Evolutionary conservation across 2,797 vertebrate species (phyloP), one percentile per base, ranked within the genome.

Genomic region (Labeo calbasu): DNA sequence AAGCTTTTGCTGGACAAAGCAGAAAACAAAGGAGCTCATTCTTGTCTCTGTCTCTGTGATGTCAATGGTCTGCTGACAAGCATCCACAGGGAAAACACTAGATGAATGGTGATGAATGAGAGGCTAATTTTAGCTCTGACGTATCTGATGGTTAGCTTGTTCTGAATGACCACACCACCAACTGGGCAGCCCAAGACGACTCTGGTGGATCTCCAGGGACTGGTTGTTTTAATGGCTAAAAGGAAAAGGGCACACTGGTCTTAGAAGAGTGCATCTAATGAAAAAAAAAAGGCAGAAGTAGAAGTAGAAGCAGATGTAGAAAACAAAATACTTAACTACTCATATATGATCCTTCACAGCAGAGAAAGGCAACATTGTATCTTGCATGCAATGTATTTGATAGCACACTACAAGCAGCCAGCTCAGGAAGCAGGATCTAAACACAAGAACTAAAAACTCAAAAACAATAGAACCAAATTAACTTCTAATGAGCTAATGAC

Each of bases 61-160:
- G 68, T 77, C 88, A 85, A 86, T 73, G 69, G 17, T 68, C 80
- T 83, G 78, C 83, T 87, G 85, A 89, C 77, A 83, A 83, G 78
- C 40, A 23, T 82, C 75, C 82, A 73, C 50, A 75, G 84, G 69
- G 53, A 40, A 50, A 70, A 11, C 69, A 61, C 65, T 72, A 89
- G 72, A 84, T 53, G 32, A 80, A 23, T 14, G 81, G 28, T 68
- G 48, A 76, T 83, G 72, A 77, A 66, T 59, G 69, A 43, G 17
- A 19, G 46, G 85, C 79, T 86, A 82, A 87, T 86, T 89, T 90
- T 91, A 88, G 86, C 75, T 50, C 15, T 71, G 69, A 76, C 77
- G 76, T 61, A 57, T 81, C 40, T 32, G 65, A 65, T 43, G 80
- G 78, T 82, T n/a, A 73, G 86, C 65, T 66, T n/a, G 53, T 23